Evolutionary conservation across 2,888 invertebrate genomes (phyloP).

Genomic region (Atrina japonica): DNA sequence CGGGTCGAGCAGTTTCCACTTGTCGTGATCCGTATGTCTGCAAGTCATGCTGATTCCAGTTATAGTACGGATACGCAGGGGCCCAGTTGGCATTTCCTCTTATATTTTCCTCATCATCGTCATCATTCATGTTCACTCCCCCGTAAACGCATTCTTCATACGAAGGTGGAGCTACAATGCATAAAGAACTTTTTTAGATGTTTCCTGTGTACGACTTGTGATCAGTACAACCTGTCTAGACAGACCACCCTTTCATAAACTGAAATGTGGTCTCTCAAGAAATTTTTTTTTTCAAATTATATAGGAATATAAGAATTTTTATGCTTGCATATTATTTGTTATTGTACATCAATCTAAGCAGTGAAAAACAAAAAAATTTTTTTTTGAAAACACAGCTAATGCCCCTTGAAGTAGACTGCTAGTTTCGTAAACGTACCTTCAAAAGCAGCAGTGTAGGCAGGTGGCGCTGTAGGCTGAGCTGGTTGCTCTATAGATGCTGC

Average conservation of each 20-base stretch:
- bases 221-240: slow-evolving; percentile 7
- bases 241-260: not conserved
- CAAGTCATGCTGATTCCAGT: slow-evolving; percentile 59
- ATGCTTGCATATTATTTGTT: no score
- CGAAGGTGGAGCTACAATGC: slow-evolving; percentile 65
- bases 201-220: not conserved
- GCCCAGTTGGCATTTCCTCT: slow-evolving; percentile 66
- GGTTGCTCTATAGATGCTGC: slow-evolving; percentile 48
- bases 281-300: slow-evolving; percentile 29
- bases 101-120: slow-evolving; percentile 73
- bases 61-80: slow-evolving; percentile 74
- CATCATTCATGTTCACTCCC: slow-evolving; percentile 60
- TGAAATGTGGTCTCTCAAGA: slow-evolving; percentile 3
- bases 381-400: no score
- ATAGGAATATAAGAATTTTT: no score
- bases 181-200: not conserved
- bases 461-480: slow-evolving; percentile 21
- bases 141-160: slow-evolving; percentile 76
- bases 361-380: no score
- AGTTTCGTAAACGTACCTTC: no score
- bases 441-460: no score
- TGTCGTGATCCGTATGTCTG: slow-evolving; percentile 46
- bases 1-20: slow-evolving; percentile 21
- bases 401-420: no score
- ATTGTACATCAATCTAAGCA: no score